These are phyloP conservation scores for Taeniopygia guttata DNA, from an alignment of 2,797 vertebrate genomes.

Conservation along the genomic window DNA sequence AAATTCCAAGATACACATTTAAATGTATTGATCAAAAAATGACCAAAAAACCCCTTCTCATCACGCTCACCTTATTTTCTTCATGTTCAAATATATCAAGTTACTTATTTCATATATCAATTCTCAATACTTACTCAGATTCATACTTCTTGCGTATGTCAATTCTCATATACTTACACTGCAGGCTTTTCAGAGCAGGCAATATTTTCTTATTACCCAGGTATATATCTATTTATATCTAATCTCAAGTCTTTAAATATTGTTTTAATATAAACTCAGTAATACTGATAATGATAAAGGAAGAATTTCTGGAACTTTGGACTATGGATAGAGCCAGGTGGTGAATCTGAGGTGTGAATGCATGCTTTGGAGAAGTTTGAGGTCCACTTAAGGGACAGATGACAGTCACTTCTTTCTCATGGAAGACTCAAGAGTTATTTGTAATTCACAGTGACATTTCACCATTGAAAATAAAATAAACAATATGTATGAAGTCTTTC, in stretches of 20 bases:
- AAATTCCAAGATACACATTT: neutral
- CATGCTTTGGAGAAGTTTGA: neutral
- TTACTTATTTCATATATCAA: neutral
- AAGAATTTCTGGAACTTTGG: neutral
- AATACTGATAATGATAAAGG: neutral
- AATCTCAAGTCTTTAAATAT: neutral
- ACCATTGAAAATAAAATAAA: neutral
- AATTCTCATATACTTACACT: neutral
- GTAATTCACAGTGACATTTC: neutral
- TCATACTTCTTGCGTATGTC: neutral
- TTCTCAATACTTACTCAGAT: neutral
- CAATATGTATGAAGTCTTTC: neutral
- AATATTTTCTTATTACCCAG: neutral
- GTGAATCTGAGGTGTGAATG: neutral
- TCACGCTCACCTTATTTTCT: neutral
- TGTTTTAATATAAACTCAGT: neutral
- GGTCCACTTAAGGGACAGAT: neutral
- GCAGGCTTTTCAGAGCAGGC: neutral
- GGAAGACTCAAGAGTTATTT: neutral
- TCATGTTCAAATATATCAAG: neutral
- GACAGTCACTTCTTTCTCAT: neutral
- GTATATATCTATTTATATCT: neutral
- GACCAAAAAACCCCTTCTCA: neutral
- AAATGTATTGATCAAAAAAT: neutral
- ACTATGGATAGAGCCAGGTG: neutral